phyloP scores from a whole-genome alignment of 2,113 vertebrate genomes.

The Rhabdomys dilectus region DNA sequence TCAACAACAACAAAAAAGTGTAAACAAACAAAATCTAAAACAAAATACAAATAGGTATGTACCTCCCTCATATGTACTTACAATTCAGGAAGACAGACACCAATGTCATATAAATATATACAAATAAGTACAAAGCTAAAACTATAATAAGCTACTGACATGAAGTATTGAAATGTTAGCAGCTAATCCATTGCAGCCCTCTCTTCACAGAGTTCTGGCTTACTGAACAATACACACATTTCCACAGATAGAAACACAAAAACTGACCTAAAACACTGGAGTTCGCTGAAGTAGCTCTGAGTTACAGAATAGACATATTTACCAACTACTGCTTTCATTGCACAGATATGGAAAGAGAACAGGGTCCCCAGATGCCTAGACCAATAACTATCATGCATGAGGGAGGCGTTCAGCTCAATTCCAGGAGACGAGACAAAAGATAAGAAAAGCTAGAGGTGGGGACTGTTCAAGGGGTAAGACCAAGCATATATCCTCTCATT shows the following conservation, averaged over 20 bases:
- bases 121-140: neutral
- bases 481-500: neutral
- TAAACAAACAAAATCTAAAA: neutral
- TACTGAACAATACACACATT: neutral
- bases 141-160: neutral
- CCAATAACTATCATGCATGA: neutral
- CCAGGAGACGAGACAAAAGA: neutral
- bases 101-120: neutral
- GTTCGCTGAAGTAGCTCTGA: neutral
- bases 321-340: accelerated
- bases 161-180: neutral
- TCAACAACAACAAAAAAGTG: neutral
- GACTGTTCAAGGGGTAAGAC: neutral
- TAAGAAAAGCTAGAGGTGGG: neutral
- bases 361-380: neutral
- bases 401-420: neutral
- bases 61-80: accelerated
- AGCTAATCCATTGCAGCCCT: neutral
- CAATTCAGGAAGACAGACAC: neutral
- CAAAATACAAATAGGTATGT: neutral
- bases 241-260: neutral
- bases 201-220: neutral
- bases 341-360: neutral
- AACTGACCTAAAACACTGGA: neutral
- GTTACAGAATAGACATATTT: neutral